A percentile compares a stretch with the other conserved stretches of the same genome.
phyloP scores from a whole-genome alignment of 2,888 invertebrate genomes.

The Argyresthia goedartella region DNA sequence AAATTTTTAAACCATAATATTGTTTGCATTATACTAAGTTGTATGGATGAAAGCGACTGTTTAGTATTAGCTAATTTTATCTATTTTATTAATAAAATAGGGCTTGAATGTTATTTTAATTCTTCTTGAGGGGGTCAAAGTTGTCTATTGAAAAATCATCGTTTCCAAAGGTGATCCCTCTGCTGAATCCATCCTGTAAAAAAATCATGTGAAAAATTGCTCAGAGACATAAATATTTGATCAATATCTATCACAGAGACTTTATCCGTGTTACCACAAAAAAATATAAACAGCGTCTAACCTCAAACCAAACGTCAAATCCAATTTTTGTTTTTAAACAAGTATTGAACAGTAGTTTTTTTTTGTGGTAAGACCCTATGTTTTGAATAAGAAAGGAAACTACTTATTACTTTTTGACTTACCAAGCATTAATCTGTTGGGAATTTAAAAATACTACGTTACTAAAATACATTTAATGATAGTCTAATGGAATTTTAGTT shows the following conservation, averaged over 20 bases:
- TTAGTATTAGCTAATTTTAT: constrained; percentile 16
- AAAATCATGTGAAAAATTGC: constrained; percentile 14
- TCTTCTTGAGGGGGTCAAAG: constrained; percentile 90
- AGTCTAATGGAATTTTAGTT: too few relatives aligned
- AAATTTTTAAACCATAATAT: constrained; percentile 27
- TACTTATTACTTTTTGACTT: constrained; percentile 15
- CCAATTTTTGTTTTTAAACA: too few relatives aligned
- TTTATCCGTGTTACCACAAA: too few relatives aligned
- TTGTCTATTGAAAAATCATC: constrained; percentile 96
- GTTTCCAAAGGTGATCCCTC: constrained; percentile 88
- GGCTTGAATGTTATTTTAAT: constrained; percentile 37
- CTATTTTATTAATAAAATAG: constrained; percentile 19
- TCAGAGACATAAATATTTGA: background rate
- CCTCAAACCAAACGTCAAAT: too few relatives aligned
- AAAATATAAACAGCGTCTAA: too few relatives aligned
- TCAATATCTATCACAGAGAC: background rate
- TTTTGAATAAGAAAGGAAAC: too few relatives aligned
- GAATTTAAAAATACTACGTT: constrained; percentile 9
- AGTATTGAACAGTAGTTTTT: too few relatives aligned
- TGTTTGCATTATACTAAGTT: constrained; percentile 36
- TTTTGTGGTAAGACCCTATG: too few relatives aligned
- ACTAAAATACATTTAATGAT: too few relatives aligned
- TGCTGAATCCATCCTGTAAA: constrained; percentile 89
- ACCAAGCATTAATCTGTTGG: constrained; percentile 38
- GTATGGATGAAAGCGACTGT: constrained; percentile 39